These are phyloP conservation scores for Zootermopsis nevadensis DNA, from an alignment of 2,888 invertebrate species.

Conservation along the genomic window DNA sequence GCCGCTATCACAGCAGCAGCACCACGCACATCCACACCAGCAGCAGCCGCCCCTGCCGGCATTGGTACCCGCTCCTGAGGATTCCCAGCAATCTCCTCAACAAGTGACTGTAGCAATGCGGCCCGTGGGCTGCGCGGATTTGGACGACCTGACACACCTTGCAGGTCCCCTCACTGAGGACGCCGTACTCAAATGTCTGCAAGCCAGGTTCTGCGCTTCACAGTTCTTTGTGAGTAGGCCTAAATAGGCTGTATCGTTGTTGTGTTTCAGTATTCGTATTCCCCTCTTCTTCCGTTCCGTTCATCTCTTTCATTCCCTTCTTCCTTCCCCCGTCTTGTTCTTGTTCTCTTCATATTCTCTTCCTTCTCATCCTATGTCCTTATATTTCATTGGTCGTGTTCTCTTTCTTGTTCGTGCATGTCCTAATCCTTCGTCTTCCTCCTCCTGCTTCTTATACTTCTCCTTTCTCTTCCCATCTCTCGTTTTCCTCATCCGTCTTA, in stretches of 20 bases:
- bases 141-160: conserved; percentile 92
- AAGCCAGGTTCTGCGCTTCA: conserved; percentile 87
- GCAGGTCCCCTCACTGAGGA: conserved; percentile 94
- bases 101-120: conserved; percentile 49
- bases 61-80: conserved; percentile 44
- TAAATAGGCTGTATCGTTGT: too few relatives aligned
- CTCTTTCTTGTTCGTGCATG: background rate
- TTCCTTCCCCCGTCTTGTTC: background rate
- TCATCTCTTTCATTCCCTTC: background rate
- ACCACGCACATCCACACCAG: conserved; percentile 7
- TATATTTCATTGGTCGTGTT: background rate
- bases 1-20: conserved; percentile 26
- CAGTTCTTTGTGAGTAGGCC: conserved; percentile 86
- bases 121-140: conserved; percentile 49
- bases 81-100: conserved; percentile 55
- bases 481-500: background rate
- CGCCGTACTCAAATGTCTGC: conserved; percentile 90
- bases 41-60: conserved; percentile 27
- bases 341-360: background rate
- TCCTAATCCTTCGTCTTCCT: too few relatives aligned
- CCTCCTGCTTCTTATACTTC: background rate
- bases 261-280: background rate
- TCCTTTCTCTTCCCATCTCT: background rate
- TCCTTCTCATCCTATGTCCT: too few relatives aligned
- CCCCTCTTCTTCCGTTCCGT: background rate